Conservation (phyloP, 2,797 vertebrate genomes). For the Pipistrellus nathusii region DNA sequence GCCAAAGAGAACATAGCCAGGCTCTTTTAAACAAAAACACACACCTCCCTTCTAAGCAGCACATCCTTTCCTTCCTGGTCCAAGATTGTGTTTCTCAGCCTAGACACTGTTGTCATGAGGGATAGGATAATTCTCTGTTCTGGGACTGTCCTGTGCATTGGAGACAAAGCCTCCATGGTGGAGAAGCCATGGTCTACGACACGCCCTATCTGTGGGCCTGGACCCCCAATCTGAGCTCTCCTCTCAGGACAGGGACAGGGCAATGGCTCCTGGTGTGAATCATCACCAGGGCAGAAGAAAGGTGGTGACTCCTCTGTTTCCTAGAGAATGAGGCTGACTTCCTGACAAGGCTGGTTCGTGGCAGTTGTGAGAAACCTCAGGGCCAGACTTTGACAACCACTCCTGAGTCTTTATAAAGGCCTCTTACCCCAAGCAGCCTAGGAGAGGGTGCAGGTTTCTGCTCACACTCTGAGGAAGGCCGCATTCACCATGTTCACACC, state of each 20-base stretch:
- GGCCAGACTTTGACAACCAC: no score
- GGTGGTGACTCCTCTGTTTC: not conserved
- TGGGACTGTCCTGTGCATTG: not conserved
- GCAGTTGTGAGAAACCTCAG: not conserved
- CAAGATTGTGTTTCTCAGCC: not conserved
- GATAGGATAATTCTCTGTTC: not conserved
- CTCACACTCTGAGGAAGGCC: not conserved
- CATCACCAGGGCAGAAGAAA: slow-evolving; percentile 1
- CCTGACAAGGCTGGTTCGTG: not conserved
- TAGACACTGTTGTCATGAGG: not conserved
- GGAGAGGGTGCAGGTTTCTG: not conserved
- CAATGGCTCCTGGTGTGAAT: not conserved
- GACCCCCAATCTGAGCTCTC: not conserved
- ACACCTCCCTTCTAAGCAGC: not conserved
- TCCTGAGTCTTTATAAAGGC: not conserved
- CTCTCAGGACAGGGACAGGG: not conserved
- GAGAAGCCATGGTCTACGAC: not conserved
- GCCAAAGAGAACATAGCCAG: not conserved
- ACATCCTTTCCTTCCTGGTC: not conserved
- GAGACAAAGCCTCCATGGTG: not conserved
- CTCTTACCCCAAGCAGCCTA: not conserved
- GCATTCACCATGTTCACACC: no score
- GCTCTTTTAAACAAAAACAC: not conserved
- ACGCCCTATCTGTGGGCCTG: not conserved
- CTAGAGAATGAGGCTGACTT: not conserved